These are phyloP conservation scores for Malacoraja senta DNA, from an alignment of 2,797 vertebrate genomes.

Conservation along the genomic window DNA sequence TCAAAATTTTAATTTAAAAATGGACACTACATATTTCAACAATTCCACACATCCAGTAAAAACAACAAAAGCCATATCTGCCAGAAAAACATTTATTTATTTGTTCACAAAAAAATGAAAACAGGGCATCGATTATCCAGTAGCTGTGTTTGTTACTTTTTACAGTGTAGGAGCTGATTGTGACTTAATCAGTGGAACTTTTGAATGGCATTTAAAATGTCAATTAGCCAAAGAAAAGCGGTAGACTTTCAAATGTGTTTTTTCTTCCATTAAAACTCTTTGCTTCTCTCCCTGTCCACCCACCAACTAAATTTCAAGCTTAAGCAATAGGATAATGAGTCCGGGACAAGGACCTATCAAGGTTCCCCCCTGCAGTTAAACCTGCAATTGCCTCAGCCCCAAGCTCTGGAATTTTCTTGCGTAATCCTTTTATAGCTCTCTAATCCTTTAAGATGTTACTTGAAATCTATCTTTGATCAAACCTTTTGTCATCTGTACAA, in stretches of 20 bases:
- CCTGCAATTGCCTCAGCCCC: neutral
- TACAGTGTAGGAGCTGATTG: slow-evolving; percentile 5
- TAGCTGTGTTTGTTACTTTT: neutral
- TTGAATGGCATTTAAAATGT: neutral
- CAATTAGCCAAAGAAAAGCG: neutral
- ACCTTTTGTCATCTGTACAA: neutral
- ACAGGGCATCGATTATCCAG: neutral
- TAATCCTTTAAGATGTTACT: neutral
- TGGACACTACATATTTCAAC: neutral
- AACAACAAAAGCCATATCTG: neutral
- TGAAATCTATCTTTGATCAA: neutral
- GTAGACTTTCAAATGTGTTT: neutral
- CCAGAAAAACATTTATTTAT: neutral
- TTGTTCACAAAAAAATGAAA: neutral
- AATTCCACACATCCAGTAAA: neutral
- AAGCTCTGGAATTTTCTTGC: neutral
- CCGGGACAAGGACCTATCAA: neutral
- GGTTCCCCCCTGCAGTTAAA: neutral
- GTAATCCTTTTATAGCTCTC: neutral
- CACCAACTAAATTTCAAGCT: neutral
- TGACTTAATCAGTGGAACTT: neutral
- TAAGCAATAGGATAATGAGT: neutral
- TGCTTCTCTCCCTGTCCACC: neutral
- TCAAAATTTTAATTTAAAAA: neutral
- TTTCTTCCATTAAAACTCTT: neutral